Percentiles rank a stretch among this genome's conserved stretches.
Evolutionary conservation across 23 tunicate species (phyloP).

Genomic region (Styela plicata): DNA sequence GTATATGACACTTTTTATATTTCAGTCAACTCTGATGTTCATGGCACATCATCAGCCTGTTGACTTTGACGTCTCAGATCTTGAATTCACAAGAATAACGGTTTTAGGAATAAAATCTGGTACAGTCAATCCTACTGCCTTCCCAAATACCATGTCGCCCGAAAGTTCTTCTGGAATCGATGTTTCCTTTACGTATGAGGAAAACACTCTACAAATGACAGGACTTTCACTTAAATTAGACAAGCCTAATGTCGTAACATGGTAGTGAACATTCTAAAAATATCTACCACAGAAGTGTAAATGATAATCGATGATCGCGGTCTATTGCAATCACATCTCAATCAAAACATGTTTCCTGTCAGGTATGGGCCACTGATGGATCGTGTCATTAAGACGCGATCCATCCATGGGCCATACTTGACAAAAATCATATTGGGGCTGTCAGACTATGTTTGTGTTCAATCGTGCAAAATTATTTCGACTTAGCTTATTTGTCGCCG

Average conservation of each 20-base stretch:
- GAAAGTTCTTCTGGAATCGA: not conserved
- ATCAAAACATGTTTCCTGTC: no score
- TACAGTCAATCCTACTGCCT: not conserved
- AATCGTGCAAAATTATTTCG: no score
- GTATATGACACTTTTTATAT: no score
- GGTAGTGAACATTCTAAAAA: not conserved
- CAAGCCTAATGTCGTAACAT: not conserved
- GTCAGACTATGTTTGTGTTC: no score
- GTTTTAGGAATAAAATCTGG: slow-evolving; percentile 13
- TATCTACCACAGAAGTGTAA: no score
- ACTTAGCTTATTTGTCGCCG: no score
- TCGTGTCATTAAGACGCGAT: no score
- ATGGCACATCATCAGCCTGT: slow-evolving; percentile 10
- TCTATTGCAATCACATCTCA: no score
- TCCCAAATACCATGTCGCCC: not conserved
- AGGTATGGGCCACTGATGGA: no score
- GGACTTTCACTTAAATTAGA: not conserved
- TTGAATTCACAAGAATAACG: slow-evolving; percentile 13
- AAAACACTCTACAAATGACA: not conserved
- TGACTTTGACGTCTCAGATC: slow-evolving; percentile 2
- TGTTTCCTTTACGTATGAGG: not conserved
- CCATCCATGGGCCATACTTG: no score
- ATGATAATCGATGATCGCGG: no score
- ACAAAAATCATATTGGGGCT: no score
- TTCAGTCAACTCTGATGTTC: slow-evolving; percentile 24